Evolutionary conservation across 1,140 invertebrate species (phyloP), one percentile per base, ranked within the genome.

Genomic region (Drosophila kepulauana): DNA sequence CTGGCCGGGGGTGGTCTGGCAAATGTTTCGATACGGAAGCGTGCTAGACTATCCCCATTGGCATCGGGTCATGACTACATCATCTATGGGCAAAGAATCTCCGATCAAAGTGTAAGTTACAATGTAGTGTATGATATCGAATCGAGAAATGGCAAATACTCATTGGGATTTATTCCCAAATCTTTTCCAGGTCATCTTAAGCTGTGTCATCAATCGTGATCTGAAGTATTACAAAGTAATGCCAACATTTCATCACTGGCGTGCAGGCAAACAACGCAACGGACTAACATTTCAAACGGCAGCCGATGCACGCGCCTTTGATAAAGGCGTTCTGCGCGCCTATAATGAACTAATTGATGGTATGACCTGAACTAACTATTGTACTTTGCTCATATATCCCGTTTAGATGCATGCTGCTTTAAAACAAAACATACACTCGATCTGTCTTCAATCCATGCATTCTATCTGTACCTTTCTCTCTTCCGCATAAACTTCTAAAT

Each of bases 241-340:
- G 97, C 98, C 98, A 43, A 99, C 98, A 52, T 99, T 99, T 95
- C 98, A 99, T 94, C 98, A 99, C 93, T 99, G 98, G 98, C 96
- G 96, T 84, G 98, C 97, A 15, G 98, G 97, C 56, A 97, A 98
- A 92, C 98, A 98, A 93, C 96, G 97, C 82, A 99, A 98, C 94
- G 98, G 98, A 51, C 94, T 99, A 46, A 99, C 98, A 41, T 99
- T 99, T 94, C 97, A 98, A 93, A 98, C 97, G 15, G 97, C 97
- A 49, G 97, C 97, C 16, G 98, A 99, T 94, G 98, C 98, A 16
- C 94, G 97, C 58, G 97, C 98, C 61, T 99, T 99, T 93, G 98
- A 99, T 92, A 97, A 97, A 93, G 98, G 97, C 43, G 97, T 99
- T 35, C 93, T 97, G 52, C 96, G 95, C 71, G 98, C 98, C 52